A percentile compares a stretch with the other conserved stretches of the same genome.
Evolutionary conservation across 30 jellyfish, hydroid and myxozoan species (phyloP).

Genomic region (Cassiopea andromeda): DNA sequence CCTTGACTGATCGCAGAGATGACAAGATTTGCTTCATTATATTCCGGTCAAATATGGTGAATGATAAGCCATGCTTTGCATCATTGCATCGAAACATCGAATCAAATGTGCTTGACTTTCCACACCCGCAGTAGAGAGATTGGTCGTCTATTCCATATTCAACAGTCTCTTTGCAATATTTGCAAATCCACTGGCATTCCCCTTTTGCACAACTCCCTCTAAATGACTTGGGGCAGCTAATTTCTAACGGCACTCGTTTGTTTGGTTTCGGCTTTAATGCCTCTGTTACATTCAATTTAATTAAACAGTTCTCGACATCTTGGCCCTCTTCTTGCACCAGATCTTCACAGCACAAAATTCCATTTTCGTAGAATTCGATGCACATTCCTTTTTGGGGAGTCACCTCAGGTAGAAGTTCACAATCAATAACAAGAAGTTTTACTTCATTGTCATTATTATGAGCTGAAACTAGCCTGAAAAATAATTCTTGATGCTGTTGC

Average conservation of each 20-base stretch:
- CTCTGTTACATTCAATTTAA: constrained; percentile 15
- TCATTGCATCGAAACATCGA: constrained; percentile 63
- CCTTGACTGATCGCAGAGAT: constrained; percentile 31
- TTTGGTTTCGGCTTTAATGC: constrained; percentile 36
- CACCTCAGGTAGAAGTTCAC: constrained; percentile 25
- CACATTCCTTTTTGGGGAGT: constrained; percentile 11
- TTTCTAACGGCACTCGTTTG: constrained; percentile 50
- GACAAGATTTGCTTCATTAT: constrained; percentile 8
- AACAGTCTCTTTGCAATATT: constrained; percentile 51
- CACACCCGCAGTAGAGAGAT: constrained; percentile 66
- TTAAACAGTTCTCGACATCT: constrained; percentile 30
- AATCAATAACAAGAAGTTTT: constrained; percentile 47
- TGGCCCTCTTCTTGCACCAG: constrained; percentile 57
- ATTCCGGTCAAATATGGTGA: background rate
- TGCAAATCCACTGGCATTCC: constrained; percentile 45
- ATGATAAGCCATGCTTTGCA: constrained; percentile 55
- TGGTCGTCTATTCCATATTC: constrained; percentile 53
- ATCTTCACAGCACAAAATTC: constrained; percentile 63
- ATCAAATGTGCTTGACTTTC: constrained; percentile 20
- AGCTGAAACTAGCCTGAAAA: constrained; percentile 20
- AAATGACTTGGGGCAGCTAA: constrained; percentile 66
- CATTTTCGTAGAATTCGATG: constrained; percentile 62
- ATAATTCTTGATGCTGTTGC: constrained; percentile 48
- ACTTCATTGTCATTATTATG: constrained; percentile 15
- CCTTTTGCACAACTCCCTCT: constrained; percentile 40